These are phyloP conservation scores for Tinamus major DNA, from an alignment of 2,797 vertebrate genomes.

Conservation along the genomic window DNA sequence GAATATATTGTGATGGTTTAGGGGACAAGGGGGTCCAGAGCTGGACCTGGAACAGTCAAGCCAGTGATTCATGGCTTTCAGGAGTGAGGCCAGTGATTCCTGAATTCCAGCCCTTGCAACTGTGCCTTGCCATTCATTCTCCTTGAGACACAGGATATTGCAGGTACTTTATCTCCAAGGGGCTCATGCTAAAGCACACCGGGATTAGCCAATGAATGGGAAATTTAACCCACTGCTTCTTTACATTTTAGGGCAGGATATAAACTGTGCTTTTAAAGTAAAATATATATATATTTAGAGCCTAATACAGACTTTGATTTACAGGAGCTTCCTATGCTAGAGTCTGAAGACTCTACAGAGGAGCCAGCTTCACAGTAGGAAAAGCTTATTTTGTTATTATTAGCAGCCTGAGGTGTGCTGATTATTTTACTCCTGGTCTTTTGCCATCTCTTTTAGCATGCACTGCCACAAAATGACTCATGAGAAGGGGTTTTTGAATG, in stretches of 20 bases:
- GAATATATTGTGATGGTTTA: slow-evolving; percentile 36
- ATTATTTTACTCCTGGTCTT: slow-evolving; percentile 63
- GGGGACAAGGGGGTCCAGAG: slow-evolving; percentile 9
- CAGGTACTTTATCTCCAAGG: background rate
- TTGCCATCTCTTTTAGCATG: slow-evolving; percentile 55
- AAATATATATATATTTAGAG: background rate
- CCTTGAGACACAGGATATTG: slow-evolving; percentile 32
- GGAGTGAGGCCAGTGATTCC: slow-evolving; percentile 37
- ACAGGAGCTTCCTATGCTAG: background rate
- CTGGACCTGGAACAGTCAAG: slow-evolving; percentile 40
- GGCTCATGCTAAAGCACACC: background rate
- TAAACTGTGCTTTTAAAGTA: background rate
- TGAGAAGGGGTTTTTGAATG: slow-evolving; percentile 49
- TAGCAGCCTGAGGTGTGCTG: slow-evolving; percentile 55
- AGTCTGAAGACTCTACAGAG: slow-evolving; percentile 14
- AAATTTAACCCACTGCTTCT: background rate
- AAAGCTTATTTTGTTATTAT: slow-evolving; percentile 52
- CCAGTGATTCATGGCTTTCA: slow-evolving; percentile 38
- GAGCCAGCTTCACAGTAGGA: slow-evolving; percentile 20
- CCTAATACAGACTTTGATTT: background rate
- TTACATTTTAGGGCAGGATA: background rate
- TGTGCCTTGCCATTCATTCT: slow-evolving; percentile 36
- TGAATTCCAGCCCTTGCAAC: slow-evolving; percentile 28
- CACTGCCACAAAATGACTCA: slow-evolving; percentile 62
- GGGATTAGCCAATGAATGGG: background rate